Conservation (phyloP, 2,113 vertebrate genomes). For the Suricata suricatta region DNA sequence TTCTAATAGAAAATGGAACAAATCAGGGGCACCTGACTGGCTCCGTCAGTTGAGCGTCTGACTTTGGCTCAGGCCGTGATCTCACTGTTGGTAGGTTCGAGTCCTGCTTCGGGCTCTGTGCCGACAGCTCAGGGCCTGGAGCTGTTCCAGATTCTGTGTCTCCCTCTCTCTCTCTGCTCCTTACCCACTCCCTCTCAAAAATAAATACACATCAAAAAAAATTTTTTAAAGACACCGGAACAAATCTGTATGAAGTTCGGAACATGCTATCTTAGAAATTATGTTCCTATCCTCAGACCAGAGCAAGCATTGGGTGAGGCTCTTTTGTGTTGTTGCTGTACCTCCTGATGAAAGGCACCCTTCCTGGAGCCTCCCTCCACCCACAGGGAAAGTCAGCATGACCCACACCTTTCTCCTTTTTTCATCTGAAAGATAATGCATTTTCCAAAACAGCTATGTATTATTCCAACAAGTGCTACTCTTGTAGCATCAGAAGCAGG, state of each 20-base stretch:
- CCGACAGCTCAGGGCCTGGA: too few species aligned
- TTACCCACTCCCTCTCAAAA: too few species aligned
- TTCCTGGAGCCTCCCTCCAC: neutral
- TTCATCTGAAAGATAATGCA: neutral
- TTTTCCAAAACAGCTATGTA: neutral
- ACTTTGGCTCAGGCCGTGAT: too few species aligned
- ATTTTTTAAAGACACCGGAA: neutral
- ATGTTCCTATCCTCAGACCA: too few species aligned
- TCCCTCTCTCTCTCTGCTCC: too few species aligned
- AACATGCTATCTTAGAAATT: neutral
- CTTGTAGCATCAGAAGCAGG: neutral
- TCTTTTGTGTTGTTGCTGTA: neutral
- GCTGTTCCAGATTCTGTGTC: too few species aligned
- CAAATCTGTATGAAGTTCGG: neutral
- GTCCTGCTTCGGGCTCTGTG: too few species aligned
- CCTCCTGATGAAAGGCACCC: neutral
- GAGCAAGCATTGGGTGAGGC: neutral
- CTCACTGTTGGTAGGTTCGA: too few species aligned
- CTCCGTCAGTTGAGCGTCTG: too few species aligned
- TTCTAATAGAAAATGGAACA: neutral
- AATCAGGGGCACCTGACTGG: neutral
- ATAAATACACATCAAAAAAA: too few species aligned
- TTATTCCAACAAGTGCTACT: neutral
- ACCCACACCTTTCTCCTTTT: neutral
- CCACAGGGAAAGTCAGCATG: neutral